phyloP scores from a whole-genome alignment of 1,140 invertebrate genomes.

The Mercenaria mercenaria region DNA sequence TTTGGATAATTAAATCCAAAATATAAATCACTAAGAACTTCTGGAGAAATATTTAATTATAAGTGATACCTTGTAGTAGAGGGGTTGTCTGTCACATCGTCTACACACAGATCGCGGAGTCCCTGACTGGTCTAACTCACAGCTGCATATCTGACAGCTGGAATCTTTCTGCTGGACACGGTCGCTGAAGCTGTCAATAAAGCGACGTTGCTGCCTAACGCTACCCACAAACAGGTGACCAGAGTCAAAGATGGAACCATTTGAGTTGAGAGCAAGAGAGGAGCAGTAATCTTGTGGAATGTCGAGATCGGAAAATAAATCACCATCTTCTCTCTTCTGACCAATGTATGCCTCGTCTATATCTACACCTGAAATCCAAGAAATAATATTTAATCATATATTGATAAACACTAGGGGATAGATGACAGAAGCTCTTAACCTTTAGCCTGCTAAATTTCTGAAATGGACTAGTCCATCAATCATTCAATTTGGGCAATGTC shows the following conservation, averaged over 20 bases:
- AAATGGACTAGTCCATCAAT: too few relatives aligned
- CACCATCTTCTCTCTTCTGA: constrained; percentile 89
- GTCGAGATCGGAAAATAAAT: constrained; percentile 90
- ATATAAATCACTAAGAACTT: too few relatives aligned
- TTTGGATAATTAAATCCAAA: too few relatives aligned
- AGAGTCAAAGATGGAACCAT: constrained; percentile 89
- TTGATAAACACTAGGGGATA: too few relatives aligned
- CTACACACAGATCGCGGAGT: constrained; percentile 85
- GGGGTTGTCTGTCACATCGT: constrained; percentile 71
- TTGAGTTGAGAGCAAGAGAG: constrained; percentile 93
- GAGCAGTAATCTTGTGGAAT: constrained; percentile 92
- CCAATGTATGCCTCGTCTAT: constrained; percentile 87
- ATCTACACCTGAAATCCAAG: constrained; percentile 89
- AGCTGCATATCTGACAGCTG: constrained; percentile 91
- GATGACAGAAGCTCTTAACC: too few relatives aligned
- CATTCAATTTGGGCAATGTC: too few relatives aligned
- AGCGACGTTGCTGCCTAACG: constrained; percentile 88
- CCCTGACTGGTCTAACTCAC: constrained; percentile 87
- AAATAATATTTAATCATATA: neutral
- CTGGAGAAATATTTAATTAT: too few relatives aligned
- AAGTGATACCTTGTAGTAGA: constrained; percentile 35
- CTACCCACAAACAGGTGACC: constrained; percentile 67
- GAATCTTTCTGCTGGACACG: constrained; percentile 89
- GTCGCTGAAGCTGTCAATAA: constrained; percentile 90
- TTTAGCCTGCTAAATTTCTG: too few relatives aligned